Conservation (phyloP, 2,797 vertebrate species). For the Alfaro cultratus region DNA sequence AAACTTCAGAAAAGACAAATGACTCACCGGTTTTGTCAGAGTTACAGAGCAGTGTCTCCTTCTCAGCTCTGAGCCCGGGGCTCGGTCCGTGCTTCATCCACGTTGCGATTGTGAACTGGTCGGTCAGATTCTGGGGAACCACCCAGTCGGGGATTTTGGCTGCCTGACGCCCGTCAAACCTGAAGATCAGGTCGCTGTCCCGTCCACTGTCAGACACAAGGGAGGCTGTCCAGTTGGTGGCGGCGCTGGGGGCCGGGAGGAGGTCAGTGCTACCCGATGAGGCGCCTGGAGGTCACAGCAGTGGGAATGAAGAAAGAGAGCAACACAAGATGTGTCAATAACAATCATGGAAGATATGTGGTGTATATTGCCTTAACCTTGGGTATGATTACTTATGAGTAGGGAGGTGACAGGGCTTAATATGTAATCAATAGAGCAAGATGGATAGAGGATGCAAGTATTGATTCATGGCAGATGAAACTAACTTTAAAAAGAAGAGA, state of each 20-base stretch:
- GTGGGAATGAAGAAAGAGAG: conserved; percentile 41
- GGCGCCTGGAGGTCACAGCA: conserved; percentile 81
- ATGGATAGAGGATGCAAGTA: conserved; percentile 65
- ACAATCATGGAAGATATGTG: conserved; percentile 45
- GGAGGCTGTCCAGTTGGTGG: conserved; percentile 92
- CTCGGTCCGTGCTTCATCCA: conserved; percentile 99
- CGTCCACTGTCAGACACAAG: conserved; percentile 89
- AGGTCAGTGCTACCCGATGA: conserved; percentile 95
- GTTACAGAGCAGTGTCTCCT: conserved; percentile 97
- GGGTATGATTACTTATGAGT: conserved; percentile 69
- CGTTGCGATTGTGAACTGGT: conserved; percentile 95
- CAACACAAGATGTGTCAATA: conserved; percentile 62
- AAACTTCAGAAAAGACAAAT: conserved; percentile 19
- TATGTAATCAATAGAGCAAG: conserved; percentile 70
- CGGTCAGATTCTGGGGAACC: conserved; percentile 93
- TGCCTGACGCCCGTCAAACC: conserved; percentile 93
- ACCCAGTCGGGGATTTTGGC: conserved; percentile 94
- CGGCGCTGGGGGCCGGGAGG: conserved; percentile 86
- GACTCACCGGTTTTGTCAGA: conserved; percentile 95
- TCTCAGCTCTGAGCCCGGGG: conserved; percentile 92
- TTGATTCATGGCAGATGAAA: conserved; percentile 72
- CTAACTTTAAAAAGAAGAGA: conserved; percentile 61
- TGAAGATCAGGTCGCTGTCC: conserved; percentile 89
- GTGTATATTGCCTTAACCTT: conserved; percentile 62
- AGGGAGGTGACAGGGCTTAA: conserved; percentile 67